Percentiles rank a stretch among this genome's conserved stretches.
These are phyloP conservation scores for Stomatorhinus walkeri DNA, from an alignment of 2,797 vertebrate genomes.

Conservation along the genomic window DNA sequence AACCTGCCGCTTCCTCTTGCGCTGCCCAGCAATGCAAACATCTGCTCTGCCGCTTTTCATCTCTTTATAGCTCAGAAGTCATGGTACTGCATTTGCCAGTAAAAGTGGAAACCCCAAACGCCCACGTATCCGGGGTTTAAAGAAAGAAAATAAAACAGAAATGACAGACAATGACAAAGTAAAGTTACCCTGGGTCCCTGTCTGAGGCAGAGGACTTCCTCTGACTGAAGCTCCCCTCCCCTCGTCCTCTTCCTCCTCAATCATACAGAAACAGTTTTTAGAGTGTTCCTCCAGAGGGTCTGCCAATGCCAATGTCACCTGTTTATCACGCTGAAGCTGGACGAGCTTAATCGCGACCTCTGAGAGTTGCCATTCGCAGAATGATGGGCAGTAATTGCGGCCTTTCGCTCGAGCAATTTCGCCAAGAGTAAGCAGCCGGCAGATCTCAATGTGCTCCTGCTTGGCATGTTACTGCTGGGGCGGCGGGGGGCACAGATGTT, in stretches of 20 bases:
- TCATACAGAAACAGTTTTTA: background rate
- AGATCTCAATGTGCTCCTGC: constrained; percentile 42
- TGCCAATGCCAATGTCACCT: constrained; percentile 39
- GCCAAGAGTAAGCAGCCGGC: background rate
- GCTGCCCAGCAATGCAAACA: constrained; percentile 56
- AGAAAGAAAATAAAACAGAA: background rate
- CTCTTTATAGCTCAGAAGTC: constrained; percentile 29
- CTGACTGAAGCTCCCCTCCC: background rate
- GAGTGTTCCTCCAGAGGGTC: background rate
- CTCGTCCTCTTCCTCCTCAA: background rate
- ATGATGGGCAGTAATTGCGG: constrained; percentile 38
- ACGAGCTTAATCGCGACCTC: constrained; percentile 37
- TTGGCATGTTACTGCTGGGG: constrained; percentile 32
- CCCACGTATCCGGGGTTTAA: background rate
- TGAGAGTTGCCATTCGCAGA: constrained; percentile 35
- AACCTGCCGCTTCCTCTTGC: constrained; percentile 52
- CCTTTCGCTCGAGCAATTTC: background rate
- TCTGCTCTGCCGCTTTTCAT: constrained; percentile 58
- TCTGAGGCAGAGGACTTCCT: background rate
- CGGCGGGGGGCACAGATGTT: constrained; percentile 55
- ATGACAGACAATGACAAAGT: background rate
- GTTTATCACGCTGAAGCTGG: constrained; percentile 31
- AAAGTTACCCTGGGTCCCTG: background rate
- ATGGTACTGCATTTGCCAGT: background rate
- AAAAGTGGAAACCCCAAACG: constrained; percentile 10